Percentiles rank a stretch among this genome's conserved stretches.
These are phyloP conservation scores for Sinodicranocentrus sp. DNA, from an alignment of 2,888 invertebrate species.

Conservation along the genomic window DNA sequence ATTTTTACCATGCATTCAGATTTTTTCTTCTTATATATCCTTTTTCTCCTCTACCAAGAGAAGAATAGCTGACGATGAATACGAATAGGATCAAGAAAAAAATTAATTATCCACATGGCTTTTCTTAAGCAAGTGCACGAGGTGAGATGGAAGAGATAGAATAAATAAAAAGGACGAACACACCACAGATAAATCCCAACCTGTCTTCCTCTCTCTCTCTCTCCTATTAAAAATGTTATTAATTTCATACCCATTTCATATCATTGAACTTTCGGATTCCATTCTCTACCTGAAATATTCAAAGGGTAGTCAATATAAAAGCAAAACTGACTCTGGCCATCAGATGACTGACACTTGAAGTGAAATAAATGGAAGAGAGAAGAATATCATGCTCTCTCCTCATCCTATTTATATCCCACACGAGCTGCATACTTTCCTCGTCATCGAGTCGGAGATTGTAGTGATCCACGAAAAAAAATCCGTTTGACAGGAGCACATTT, in stretches of 20 bases:
- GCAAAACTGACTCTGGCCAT: not conserved
- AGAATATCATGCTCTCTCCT: no score
- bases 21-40: no score
- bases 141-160: slow-evolving; percentile 60
- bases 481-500: no score
- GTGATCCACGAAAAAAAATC: no score
- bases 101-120: slow-evolving; percentile 62
- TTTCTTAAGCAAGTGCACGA: slow-evolving; percentile 59
- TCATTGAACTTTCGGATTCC: slow-evolving; percentile 4
- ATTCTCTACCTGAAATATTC: not conserved
- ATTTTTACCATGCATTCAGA: no score
- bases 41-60: not conserved
- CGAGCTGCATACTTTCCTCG: slow-evolving; percentile 14
- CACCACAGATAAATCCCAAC: no score
- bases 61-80: slow-evolving; percentile 4
- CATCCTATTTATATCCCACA: no score
- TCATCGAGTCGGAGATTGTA: no score
- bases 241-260: slow-evolving; percentile 34
- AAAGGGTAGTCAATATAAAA: slow-evolving; percentile 37
- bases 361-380: no score
- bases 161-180: no score
- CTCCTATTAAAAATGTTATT: slow-evolving; percentile 29
- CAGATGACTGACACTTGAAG: not conserved
- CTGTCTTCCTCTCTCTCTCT: no score
- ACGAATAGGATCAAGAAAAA: slow-evolving; percentile 28